Conservation (phyloP, 2,797 vertebrate genomes). For the Argya squamiceps region DNA sequence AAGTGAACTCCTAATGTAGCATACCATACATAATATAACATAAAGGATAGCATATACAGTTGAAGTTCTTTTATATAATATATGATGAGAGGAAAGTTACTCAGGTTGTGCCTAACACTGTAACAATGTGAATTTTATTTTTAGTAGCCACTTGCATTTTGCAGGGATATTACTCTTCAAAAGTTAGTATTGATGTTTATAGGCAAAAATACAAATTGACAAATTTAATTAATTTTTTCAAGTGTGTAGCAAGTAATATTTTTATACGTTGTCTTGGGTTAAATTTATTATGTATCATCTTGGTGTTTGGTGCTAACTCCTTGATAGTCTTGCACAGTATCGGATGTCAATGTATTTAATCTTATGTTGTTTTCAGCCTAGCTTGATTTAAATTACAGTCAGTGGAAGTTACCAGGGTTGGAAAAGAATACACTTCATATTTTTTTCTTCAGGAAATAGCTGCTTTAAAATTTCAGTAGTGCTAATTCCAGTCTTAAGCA, state of each 20-base stretch:
- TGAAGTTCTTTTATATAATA: background rate
- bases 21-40: background rate
- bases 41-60: background rate
- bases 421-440: background rate
- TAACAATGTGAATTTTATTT: background rate
- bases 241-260: background rate
- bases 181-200: background rate
- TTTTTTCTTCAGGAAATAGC: background rate
- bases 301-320: background rate
- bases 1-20: background rate
- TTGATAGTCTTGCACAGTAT: background rate
- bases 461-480: background rate
- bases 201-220: background rate
- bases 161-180: background rate
- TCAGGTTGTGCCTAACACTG: background rate
- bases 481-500: background rate
- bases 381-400: background rate
- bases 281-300: background rate
- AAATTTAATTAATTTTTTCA: background rate
- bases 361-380: background rate
- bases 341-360: background rate
- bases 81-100: background rate
- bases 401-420: background rate
- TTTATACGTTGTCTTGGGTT: background rate
- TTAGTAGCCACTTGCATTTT: background rate